phyloP scores from a whole-genome alignment of 1,140 invertebrate genomes.

The Pachyrhynchus sulphureomaculatus region DNA sequence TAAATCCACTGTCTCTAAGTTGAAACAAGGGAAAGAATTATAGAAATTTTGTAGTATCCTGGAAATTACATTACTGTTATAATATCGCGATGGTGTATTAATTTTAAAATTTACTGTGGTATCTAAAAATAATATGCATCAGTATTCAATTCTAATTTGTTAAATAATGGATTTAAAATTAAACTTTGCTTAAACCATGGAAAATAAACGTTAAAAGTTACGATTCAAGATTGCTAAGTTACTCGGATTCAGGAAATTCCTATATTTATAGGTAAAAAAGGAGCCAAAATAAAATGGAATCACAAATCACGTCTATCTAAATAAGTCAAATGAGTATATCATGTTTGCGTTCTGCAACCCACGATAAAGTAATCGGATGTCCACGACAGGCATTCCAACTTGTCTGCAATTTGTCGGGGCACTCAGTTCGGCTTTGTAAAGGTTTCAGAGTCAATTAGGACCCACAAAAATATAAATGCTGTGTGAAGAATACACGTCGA shows the following conservation, averaged over 20 bases:
- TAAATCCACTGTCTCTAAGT: too few species aligned
- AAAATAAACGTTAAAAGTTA: too few species aligned
- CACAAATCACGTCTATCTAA: constrained; percentile 32
- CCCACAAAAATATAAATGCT: constrained; percentile 29
- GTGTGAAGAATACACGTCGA: constrained; percentile 16
- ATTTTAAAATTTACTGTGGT: too few species aligned
- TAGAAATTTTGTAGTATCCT: too few species aligned
- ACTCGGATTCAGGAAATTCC: constrained; percentile 2
- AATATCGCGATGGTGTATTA: too few species aligned
- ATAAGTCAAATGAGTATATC: constrained; percentile 36
- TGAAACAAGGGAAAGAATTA: too few species aligned
- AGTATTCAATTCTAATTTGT: too few species aligned
- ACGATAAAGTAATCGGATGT: constrained; percentile 35
- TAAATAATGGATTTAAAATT: too few species aligned
- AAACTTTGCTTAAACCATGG: too few species aligned
- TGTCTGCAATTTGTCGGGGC: constrained; percentile 44
- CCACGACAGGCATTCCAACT: constrained; percentile 38
- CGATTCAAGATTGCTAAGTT: too few species aligned
- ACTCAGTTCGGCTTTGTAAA: constrained; percentile 22
- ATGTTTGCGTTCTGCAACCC: constrained; percentile 34
- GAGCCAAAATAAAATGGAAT: constrained; percentile 15
- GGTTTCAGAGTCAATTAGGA: constrained; percentile 31
- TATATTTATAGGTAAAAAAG: constrained; percentile 4
- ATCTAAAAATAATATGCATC: too few species aligned
- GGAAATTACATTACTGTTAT: too few species aligned